Base-by-base conservation (phyloP, 1,140 invertebrate genomes). In the Tetraneura akinire region DNA sequence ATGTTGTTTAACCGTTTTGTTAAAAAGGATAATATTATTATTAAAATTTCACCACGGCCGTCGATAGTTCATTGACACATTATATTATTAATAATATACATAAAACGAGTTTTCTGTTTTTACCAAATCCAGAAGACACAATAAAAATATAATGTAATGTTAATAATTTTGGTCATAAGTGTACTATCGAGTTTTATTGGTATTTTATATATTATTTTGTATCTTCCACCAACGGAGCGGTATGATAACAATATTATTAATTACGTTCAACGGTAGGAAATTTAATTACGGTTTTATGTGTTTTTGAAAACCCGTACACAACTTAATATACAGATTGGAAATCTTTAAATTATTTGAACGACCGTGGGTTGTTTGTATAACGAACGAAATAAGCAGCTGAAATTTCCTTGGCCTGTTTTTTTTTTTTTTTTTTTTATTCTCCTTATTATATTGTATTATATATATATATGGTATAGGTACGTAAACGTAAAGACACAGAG, bases 91-190 rank as follows among this genome's bases (percentile, higher is more conserved):
- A n/a, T n/a, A n/a, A n/a, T n/a, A n/a, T n/a, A n/a, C n/a, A n/a
- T n/a, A 51, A 51, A 71, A 71, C 68, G 23, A 51, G 68, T 71
- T 51, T 71, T 71, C 45, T 49, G 23, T 21, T 51, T 49, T 71
- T 71, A 51, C 68, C 45, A 71, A 71, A 49, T 37, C 9, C 11
- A 71, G 68, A 29, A 9, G 23, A n/a, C n/a, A n/a, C n/a, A n/a
- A n/a, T n/a, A n/a, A n/a, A n/a, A n/a, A n/a, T n/a, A n/a, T n/a
- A n/a, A n/a, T n/a, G n/a, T n/a, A n/a, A 71, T 29, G 66, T 18
- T 14, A 70, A 51, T 71, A 49, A 68, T 51, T 71, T 71, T 71
- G 47, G 68, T 71, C 68, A 51, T 51, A 49, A 26, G 23, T 71
- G 11, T n/a, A 71, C 14, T 29, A 71, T 71, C 68, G 16, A 51